These are phyloP conservation scores for Poeciliopsis occidentalis DNA, from an alignment of 2,113 vertebrate species.

Conservation along the genomic window DNA sequence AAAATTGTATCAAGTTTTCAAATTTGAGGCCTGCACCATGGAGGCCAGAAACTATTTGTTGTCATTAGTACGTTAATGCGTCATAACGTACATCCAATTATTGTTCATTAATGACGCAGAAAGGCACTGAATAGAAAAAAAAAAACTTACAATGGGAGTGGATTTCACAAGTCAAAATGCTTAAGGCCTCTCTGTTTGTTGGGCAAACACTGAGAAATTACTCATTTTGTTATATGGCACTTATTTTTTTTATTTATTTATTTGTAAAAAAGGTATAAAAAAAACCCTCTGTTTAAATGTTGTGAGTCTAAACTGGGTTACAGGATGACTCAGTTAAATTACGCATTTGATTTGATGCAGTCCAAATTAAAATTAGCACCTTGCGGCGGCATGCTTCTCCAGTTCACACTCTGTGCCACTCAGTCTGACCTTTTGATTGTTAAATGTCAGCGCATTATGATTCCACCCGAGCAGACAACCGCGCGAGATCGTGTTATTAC, in stretches of 20 bases:
- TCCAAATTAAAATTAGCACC: neutral
- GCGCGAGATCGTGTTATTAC: neutral
- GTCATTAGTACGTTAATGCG: no score
- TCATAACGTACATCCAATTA: neutral
- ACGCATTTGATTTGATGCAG: neutral
- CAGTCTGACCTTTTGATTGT: constrained; percentile 11
- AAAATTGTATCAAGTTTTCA: no score
- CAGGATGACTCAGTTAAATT: neutral
- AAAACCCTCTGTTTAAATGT: neutral
- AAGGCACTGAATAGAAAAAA: neutral
- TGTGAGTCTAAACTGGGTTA: neutral
- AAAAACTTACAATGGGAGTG: no score
- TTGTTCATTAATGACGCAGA: neutral
- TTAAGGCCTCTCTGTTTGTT: no score
- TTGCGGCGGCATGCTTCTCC: neutral
- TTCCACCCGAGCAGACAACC: neutral
- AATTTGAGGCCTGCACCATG: no score
- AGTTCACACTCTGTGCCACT: neutral
- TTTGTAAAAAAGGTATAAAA: neutral
- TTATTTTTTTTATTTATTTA: neutral
- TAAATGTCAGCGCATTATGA: constrained; percentile 13
- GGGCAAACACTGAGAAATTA: neutral
- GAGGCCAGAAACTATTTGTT: no score
- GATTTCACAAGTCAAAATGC: no score
- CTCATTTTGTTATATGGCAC: neutral